Evolutionary conservation across 2,797 vertebrate species (phyloP).

Genomic region (Rousettus madagascariensis): DNA sequence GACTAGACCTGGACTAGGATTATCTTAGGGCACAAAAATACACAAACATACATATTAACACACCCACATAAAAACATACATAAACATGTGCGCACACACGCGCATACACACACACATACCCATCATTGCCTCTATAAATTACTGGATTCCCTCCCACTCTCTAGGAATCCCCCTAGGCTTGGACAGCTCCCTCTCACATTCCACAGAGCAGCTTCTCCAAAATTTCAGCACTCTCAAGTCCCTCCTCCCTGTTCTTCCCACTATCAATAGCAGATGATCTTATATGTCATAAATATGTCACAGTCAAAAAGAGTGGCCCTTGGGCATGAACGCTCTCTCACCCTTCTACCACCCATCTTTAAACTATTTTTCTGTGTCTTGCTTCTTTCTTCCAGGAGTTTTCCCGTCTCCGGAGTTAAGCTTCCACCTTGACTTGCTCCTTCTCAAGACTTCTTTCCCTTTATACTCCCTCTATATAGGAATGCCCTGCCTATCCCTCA

Average conservation of each 20-base stretch:
- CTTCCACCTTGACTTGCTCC: neutral
- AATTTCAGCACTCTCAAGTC: neutral
- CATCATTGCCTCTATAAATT: neutral
- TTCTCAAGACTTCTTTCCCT: neutral
- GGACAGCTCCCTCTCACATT: neutral
- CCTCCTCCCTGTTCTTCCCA: neutral
- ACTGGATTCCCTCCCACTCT: neutral
- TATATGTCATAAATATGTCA: neutral
- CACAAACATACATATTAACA: neutral
- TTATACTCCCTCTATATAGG: fast-evolving
- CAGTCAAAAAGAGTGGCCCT: neutral
- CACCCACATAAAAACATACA: neutral
- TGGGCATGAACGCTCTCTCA: neutral
- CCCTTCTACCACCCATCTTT: neutral
- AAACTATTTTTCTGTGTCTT: neutral
- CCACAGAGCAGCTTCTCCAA: neutral
- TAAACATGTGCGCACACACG: neutral
- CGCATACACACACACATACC: neutral
- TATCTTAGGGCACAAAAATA: neutral
- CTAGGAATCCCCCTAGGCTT: neutral
- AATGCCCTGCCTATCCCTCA: neutral
- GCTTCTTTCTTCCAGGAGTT: neutral
- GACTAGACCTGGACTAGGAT: neutral
- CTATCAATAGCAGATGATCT: neutral
- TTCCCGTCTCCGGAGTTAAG: neutral